Evolutionary conservation across 2,797 vertebrate species (phyloP).

Genomic region (Philypnodon macrostomus): DNA sequence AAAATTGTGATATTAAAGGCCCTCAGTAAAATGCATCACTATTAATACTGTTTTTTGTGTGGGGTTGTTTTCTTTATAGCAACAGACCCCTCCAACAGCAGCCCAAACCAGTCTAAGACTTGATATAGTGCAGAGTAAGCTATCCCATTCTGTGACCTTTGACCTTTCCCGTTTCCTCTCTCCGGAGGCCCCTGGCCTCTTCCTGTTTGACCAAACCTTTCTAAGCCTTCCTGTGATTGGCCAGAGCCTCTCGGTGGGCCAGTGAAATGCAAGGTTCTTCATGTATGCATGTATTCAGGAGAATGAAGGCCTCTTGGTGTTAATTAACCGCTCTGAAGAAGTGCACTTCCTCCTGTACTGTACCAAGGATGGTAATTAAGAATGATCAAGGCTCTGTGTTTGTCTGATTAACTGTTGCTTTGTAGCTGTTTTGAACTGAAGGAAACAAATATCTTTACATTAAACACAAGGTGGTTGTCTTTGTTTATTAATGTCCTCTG

Average conservation of each 20-base stretch:
- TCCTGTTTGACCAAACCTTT: conserved; percentile 43
- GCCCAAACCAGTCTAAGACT: no score
- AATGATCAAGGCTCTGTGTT: conserved; percentile 52
- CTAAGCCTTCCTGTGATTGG: conserved; percentile 73
- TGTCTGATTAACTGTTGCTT: conserved; percentile 36
- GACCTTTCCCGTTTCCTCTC: conserved; percentile 19
- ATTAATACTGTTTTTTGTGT: no score
- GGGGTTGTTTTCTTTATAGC: no score
- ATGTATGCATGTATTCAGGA: conserved; percentile 78
- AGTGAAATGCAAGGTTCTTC: conserved; percentile 70
- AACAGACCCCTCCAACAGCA: no score
- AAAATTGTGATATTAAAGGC: no score
- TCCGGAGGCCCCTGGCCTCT: conserved; percentile 19
- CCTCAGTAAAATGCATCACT: no score
- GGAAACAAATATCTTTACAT: conserved; percentile 12
- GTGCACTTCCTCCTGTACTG: conserved; percentile 76
- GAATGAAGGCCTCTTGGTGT: conserved; percentile 83
- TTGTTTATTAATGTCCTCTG: neutral
- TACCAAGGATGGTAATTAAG: conserved; percentile 72
- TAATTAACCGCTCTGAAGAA: conserved; percentile 85
- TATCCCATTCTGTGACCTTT: neutral
- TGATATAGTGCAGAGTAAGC: neutral
- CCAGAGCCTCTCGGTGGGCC: conserved; percentile 71
- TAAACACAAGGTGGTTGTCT: conserved; percentile 1
- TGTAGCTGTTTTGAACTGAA: conserved; percentile 1